Evolutionary conservation across 1,140 invertebrate species (phyloP).

Genomic region (Drosophila sp.): DNA sequence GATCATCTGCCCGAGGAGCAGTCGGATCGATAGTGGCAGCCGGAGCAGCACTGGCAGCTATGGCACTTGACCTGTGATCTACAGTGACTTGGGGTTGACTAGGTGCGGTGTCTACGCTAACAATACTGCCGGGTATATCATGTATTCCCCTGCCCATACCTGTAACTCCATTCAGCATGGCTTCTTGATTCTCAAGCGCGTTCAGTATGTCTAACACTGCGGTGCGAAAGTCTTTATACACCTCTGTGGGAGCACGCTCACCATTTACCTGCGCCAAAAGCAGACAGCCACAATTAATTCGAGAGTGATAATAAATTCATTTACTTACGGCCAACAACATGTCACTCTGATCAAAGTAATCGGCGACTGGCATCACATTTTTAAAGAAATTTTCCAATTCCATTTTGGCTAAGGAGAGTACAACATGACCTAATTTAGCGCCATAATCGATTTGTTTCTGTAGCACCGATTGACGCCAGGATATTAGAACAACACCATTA

Average conservation of each 20-base stretch:
- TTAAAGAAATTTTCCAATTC: constrained; percentile 95
- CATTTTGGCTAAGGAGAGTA: constrained; percentile 93
- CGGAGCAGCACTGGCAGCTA: not conserved
- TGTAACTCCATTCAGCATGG: constrained; percentile 86
- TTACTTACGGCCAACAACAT: constrained; percentile 92
- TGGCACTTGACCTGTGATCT: not conserved
- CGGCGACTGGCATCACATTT: constrained; percentile 94
- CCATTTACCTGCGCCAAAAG: constrained; percentile 89
- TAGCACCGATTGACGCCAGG: constrained; percentile 93
- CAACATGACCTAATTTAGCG: constrained; percentile 93
- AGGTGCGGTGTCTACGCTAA: constrained; percentile 86
- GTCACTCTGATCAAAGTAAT: constrained; percentile 94
- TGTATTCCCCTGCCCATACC: constrained; percentile 86
- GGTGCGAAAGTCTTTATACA: constrained; percentile 91
- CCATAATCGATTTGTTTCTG: constrained; percentile 95
- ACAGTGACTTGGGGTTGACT: constrained; percentile 77
- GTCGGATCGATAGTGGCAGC: constrained; percentile 2
- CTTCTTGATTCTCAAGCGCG: constrained; percentile 87
- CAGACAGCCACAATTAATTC: not conserved
- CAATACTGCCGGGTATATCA: constrained; percentile 87
- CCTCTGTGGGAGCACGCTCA: constrained; percentile 92
- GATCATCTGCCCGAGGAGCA: constrained; percentile 17
- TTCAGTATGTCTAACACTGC: constrained; percentile 90
- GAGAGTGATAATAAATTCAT: too few species aligned
- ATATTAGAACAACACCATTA: constrained; percentile 93